Conservation (phyloP, 2,888 invertebrate genomes). For the Argyresthia goedartella region DNA sequence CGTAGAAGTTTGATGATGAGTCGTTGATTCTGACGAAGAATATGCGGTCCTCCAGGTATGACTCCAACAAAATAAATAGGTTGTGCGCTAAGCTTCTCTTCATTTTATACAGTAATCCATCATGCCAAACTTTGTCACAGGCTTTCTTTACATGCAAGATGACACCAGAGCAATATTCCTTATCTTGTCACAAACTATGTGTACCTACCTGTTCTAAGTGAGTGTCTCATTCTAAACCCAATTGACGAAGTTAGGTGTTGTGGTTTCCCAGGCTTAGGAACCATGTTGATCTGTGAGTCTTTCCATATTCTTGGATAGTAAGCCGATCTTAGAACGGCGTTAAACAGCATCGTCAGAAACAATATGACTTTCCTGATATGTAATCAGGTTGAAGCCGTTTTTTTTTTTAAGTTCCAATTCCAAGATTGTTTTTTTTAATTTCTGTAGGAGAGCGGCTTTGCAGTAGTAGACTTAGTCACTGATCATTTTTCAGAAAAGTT, state of each 20-base stretch:
- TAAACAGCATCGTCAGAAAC: not conserved
- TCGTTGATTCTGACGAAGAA: slow-evolving; percentile 2
- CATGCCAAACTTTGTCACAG: not conserved
- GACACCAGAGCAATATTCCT: not conserved
- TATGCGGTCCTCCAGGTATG: not conserved
- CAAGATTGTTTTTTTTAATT: not conserved
- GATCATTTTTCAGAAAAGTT: not conserved
- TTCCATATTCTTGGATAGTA: not conserved
- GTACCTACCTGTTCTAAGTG: slow-evolving; percentile 13
- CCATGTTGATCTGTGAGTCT: not conserved
- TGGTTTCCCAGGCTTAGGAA: not conserved
- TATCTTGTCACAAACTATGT: slow-evolving; percentile 9
- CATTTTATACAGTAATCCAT: not conserved
- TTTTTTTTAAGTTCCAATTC: not conserved
- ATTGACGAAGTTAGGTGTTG: not conserved
- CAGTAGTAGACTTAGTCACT: not conserved
- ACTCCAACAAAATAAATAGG: not conserved
- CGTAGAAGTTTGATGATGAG: too few relatives aligned
- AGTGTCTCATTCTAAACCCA: slow-evolving; percentile 9
- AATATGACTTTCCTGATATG: not conserved
- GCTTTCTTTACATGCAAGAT: not conserved
- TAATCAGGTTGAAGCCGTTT: not conserved
- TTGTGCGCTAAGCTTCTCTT: not conserved
- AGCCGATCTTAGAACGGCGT: not conserved
- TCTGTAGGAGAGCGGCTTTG: not conserved